Evolutionary conservation across 2,113 vertebrate genomes (phyloP), one percentile per base, ranked within the genome.

Genomic region (Motacilla alba): DNA sequence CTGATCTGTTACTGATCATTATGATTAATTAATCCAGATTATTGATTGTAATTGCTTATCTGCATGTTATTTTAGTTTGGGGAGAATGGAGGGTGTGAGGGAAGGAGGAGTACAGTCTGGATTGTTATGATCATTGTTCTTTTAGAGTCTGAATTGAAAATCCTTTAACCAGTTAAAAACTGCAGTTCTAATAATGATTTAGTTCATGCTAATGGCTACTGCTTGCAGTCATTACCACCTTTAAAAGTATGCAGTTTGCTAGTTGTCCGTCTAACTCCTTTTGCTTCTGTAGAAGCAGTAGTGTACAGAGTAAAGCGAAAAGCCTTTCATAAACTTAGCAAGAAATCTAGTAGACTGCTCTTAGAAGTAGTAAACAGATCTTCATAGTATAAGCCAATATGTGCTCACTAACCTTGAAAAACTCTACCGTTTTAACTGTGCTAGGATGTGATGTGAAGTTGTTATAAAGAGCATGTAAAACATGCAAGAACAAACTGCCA

Each of bases 1-100:
- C 92, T 97, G 92, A 96, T 95, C 93, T 90, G 90, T 91, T 97
- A 93, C 93, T 97, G 94, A 97, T 98, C 78, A 90, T 95, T 96
- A 39, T 39, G 44, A 97, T 97, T 96, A 95, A 95, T 97, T 96
- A 96, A 91, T 95, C 75, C 64, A 95, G 50, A 95, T 83, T 88
- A 92, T 69, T 95, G 83, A 87, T 94, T 93, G 35, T 88, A 92
- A 94, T 56, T 1, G 23, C 59, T 87, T 93, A 52, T 73, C 81
- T 94, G 78, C 74, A 92, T 87, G 96, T 84, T 96, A 53, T 80
- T 41, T 95, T 91, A 94, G 90, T 68, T 78, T 80, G 81, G 95
- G 83, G 76, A 87, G 93, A 72, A 68, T 62, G 46, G 59, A 95
- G 78, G 74, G 70, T 87, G 5, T 44, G 62, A 88, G 85, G 62